Evolutionary conservation across 2,888 invertebrate species (phyloP), one percentile per base, ranked within the genome.

Genomic region (Drosophila peninsularis): DNA sequence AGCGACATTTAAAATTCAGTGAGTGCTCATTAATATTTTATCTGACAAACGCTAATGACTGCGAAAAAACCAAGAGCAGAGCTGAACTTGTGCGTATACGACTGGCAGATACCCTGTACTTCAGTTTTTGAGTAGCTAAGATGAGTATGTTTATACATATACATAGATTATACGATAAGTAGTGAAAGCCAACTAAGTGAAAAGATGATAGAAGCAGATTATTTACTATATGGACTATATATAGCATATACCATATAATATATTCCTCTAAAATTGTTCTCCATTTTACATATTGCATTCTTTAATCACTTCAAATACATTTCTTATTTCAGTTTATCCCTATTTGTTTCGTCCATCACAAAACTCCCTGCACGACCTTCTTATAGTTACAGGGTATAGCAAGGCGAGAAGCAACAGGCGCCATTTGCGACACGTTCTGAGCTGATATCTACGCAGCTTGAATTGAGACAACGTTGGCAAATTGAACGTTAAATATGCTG

Each of bases 1-100:
- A 37, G 14, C 21, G 44, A 50, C 57, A 58, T 52, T 58, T 58
- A 58, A 64, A 47, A 61, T 52, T 58, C 49, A 41, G 49, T 41
- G 30, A 55, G 56, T 57, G 69, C 65, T 72, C 78, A 73, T 80
- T 73, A 81, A 80, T 78, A 76, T 76, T 78, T 80, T 68, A 80
- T 71, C 54, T 81, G 63, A 62, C 45, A 62, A 67, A 42, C 61
- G 50, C 65, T 63, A 77, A 73, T 70, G 65, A 61, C 62, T 55
- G 19, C 30, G 32, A 39, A 19, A 62, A 58, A 34, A 47, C 52
- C 49, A 68, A 42, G 30, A 53, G 34, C 37, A 11, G 14, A 21
- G 34, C 14, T 6, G 44, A 36, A 30, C 19, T 19, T n/a, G 14
- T 1, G 5, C 1, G 17, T 45, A 1, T 3, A 0, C 17, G 19